Base-by-base conservation (phyloP, 2,888 invertebrate genomes). In the Scrobipalpa atriplicella region DNA sequence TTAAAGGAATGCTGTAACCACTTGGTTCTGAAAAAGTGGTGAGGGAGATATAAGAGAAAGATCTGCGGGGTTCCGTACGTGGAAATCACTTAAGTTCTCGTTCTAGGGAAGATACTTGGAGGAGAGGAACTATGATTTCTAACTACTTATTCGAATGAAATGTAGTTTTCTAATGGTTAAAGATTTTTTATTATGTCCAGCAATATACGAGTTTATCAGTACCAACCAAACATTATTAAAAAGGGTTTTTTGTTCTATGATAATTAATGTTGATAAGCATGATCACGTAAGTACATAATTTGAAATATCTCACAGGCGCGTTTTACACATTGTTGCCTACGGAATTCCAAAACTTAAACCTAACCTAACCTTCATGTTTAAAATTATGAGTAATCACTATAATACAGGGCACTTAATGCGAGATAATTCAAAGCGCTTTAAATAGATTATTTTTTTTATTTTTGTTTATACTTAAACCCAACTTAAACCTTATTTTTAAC, bases 1-100 rank as follows among this genome's bases (percentile, higher is more conserved):
- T 58, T 56, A 29, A 52, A 69, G 69, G 76, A 77, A 80, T 78
- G 74, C 68, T 69, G 73, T 62, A 36, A 69, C 71, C 64, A 70
- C 60, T 60, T 16, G 54, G 54, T 54, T 21, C 18, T 54, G 18
- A 10, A 54, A 54, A 19, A 54, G 19, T 21, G 19, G 54, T 54
- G 18, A 21, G 54, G 9, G 54, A 21, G 54, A 54, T 10, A 21
- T 19, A 18, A 18, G 18, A 18, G 3, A 19, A 18, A 21, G 16
- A 21, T 1, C 2, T 16, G 11, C 7, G 10, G 18, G 54, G 54
- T 54, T 54, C 54, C 21, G 54, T 54, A 21, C 0, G 54, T 18
- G 18, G 19, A 18, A 54, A 54, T 5, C 29, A n/a, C n/a, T n/a
- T n/a, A n/a, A n/a, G n/a, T n/a, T n/a, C n/a, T n/a, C n/a, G n/a